Conservation (phyloP, 2,113 vertebrate genomes). For the Callipepla squamata region DNA sequence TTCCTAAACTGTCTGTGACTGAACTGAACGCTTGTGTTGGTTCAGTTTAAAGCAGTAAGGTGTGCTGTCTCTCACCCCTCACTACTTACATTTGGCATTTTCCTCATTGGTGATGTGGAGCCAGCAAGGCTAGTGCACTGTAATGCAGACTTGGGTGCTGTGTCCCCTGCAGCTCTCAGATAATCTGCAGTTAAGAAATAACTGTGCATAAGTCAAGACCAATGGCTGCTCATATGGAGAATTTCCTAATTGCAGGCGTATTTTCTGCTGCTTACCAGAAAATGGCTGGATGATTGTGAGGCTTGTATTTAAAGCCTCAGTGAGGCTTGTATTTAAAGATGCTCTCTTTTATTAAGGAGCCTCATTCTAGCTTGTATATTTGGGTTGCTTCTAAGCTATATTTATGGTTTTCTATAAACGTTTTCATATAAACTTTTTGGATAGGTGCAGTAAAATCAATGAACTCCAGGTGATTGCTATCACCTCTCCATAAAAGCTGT, state of each 20-base stretch:
- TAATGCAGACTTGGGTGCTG: rapidly evolving
- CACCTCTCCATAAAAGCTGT: neutral
- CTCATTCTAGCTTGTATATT: neutral
- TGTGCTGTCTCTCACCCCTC: rapidly evolving
- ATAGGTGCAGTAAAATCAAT: slow-evolving; percentile 5
- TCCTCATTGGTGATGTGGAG: rapidly evolving
- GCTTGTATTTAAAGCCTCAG: neutral
- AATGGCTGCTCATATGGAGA: neutral
- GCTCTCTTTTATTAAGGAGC: neutral
- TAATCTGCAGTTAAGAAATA: neutral
- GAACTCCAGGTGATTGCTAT: neutral
- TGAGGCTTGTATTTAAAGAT: neutral
- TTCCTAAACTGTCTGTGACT: neutral
- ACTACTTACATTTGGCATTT: too few relatives aligned
- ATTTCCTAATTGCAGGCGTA: rapidly evolving
- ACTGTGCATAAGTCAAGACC: neutral
- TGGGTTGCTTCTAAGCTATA: neutral
- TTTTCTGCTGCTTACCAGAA: neutral
- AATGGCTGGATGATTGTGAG: neutral
- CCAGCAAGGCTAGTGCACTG: rapidly evolving
- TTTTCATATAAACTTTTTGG: slow-evolving; percentile 29
- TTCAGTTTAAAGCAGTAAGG: neutral
- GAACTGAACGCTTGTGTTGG: neutral
- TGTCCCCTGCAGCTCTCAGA: neutral
- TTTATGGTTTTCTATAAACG: slow-evolving; percentile 13